Conservation (phyloP, 2,113 vertebrate species). For the Jaculus jaculus region DNA sequence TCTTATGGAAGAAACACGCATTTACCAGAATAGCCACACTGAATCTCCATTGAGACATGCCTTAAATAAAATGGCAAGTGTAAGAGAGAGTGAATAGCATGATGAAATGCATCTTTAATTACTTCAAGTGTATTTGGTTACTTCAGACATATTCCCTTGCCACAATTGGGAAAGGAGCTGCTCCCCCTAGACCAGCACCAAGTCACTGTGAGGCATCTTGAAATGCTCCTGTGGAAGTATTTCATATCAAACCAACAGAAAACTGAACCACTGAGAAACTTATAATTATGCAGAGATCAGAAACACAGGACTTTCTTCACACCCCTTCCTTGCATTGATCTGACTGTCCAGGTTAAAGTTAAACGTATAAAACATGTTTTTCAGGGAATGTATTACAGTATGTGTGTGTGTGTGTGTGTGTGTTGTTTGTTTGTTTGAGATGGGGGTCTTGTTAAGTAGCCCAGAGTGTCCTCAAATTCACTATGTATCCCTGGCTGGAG, state of each 20-base stretch:
- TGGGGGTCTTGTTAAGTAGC: neutral
- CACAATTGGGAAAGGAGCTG: constrained; percentile 1
- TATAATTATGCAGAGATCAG: neutral
- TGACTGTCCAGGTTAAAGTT: neutral
- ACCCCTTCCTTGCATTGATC: neutral
- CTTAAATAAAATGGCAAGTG: neutral
- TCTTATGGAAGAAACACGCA: neutral
- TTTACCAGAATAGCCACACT: neutral
- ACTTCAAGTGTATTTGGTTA: neutral
- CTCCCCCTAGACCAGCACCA: neutral
- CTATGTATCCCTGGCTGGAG: neutral
- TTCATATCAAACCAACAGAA: neutral
- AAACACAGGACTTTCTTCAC: neutral
- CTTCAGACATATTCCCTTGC: neutral
- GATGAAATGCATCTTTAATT: neutral
- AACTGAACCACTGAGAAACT: neutral
- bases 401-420: neutral
- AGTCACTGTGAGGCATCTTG: neutral
- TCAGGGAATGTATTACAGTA: neutral
- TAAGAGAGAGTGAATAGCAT: constrained; percentile 12
- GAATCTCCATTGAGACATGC: neutral
- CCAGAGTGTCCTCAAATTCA: neutral
- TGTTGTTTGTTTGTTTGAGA: neutral
- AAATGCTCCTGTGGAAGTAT: neutral
- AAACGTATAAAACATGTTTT: neutral